These are phyloP conservation scores for Drosophila novamexicana DNA, from an alignment of 1,140 invertebrate species.

Conservation along the genomic window DNA sequence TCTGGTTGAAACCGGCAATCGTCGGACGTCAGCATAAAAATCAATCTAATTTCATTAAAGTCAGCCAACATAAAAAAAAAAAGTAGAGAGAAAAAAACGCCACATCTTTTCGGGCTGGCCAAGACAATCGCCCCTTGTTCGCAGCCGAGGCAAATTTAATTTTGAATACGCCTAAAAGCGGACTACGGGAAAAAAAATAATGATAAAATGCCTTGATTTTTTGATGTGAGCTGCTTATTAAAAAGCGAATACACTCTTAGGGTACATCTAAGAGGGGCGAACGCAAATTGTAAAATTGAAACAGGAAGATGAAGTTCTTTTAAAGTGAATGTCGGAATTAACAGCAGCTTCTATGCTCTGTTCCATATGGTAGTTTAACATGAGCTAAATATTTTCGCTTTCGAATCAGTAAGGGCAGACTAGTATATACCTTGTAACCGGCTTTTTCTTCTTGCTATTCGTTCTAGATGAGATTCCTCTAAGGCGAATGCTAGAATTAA, in stretches of 20 bases:
- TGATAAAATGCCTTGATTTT: conserved; percentile 24
- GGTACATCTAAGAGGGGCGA: neutral
- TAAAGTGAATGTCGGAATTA: neutral
- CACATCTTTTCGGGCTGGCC: conserved; percentile 12
- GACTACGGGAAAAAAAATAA: conserved; percentile 7
- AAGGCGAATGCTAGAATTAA: too few relatives aligned
- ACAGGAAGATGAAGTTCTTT: neutral
- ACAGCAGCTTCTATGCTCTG: neutral
- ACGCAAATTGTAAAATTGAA: neutral
- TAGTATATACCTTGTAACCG: too few relatives aligned
- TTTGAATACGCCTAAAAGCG: conserved; percentile 39
- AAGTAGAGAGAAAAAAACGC: conserved; percentile 12
- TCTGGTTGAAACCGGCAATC: conserved; percentile 3
- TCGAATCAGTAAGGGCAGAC: too few relatives aligned
- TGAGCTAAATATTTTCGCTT: too few relatives aligned
- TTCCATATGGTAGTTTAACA: neutral
- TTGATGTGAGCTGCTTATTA: conserved; percentile 39
- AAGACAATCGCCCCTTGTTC: conserved; percentile 39
- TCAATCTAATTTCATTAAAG: conserved; percentile 81
- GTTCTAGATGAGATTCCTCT: too few relatives aligned
- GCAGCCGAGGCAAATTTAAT: conserved; percentile 32
- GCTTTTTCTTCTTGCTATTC: too few relatives aligned
- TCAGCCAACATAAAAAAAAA: conserved; percentile 67
- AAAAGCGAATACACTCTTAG: conserved; percentile 16
- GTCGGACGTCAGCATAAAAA: conserved; percentile 70